Base-by-base conservation (phyloP, 2,797 vertebrate genomes). In the Mus spretus region DNA sequence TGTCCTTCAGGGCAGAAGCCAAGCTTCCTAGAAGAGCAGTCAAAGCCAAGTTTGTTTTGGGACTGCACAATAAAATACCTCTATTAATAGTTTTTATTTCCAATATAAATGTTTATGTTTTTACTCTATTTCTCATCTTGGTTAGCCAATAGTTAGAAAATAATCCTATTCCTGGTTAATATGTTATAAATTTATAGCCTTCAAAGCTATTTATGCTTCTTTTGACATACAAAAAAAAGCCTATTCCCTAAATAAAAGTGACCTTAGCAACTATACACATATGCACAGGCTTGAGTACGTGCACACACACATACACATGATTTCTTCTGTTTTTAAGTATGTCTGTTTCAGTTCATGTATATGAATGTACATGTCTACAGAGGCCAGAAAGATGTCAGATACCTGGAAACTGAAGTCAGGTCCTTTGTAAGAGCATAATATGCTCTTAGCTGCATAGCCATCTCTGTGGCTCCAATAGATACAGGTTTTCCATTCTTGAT, bases 21-120 rank as follows among this genome's bases (percentile, higher is more conserved):
- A 59, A 40, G 93, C 97, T 90, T 89, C 94, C 97, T 96, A 65
- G 5, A 98, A 97, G 90, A 97, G 91, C 70, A 11, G 97, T 82
- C 2, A 98, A 96, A 98, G 97, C 97, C 96, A 97, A 98, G 96
- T 96, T 91, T 98, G 95, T 93, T 93, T 97, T 97, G 96, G 85
- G 85, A 93, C 96, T 98, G 98, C 94, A 98, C 97, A 98, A 98
- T 98, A 98, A 98, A 98, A 98, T 98, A 97, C 97, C 90, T 98
- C 98, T 97, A 94, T 97, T 97, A 98, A 97, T 97, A 90, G 97
- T 72, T 98, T 97, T 96, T 96, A 96, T 89, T 98, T 98, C 98
- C 98, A 98, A 98, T 85, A 94, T 93, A 98, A 98, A 98, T 98
- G 98, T 98, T 98, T 98, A 87, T 98, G 83, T 98, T 98, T 98